Base-by-base conservation (phyloP, 2,888 invertebrate species). In the Halictus ligatus region DNA sequence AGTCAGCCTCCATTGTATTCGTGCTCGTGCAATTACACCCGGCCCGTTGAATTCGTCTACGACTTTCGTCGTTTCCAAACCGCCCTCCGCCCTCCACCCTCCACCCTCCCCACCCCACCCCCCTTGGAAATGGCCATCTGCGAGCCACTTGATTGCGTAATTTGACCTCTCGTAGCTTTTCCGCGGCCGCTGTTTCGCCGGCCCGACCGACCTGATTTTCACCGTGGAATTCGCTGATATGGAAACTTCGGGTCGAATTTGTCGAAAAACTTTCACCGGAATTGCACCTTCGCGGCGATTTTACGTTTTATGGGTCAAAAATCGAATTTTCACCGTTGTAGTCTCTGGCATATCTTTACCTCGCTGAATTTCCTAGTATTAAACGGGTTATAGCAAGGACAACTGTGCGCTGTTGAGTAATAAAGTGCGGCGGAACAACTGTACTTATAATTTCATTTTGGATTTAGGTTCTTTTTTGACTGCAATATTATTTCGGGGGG, bases 1-100 rank as follows among this genome's bases (percentile, higher is more conserved):
- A 83, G 87, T 78, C 85, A 82, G 67, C 40, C 43, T 25, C 87
- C 88, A 89, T 90, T 90, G 90, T 90, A 75, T 72, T 84, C 90
- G 85, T 82, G 79, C 78, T 81, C 69, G 86, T 85, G 89, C 89
- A 89, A 91, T 90, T 89, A 90, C 84, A 76, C 84, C 77, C 80
- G 75, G 77, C 75, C 80, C 80, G 60, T 71, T 83, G 75, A 84
- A 84, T 88, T 89, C 78, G 81, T 83, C 80, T 77, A 71, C 81
- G 86, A 88, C 88, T 89, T 82, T 78, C 77, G 78, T 75, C 78
- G 76, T 83, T 73, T 72, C 64, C 60, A 60, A 69, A 43, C 58
- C 75, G 35, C 18, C 40, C 35, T 3, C 35, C 35, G n/a, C n/a
- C 35, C 35, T 35, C 3, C 35, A 1, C 29, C 2, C 35, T 4